Evolutionary conservation across 2,888 invertebrate species (phyloP).

Genomic region (Dione juno): DNA sequence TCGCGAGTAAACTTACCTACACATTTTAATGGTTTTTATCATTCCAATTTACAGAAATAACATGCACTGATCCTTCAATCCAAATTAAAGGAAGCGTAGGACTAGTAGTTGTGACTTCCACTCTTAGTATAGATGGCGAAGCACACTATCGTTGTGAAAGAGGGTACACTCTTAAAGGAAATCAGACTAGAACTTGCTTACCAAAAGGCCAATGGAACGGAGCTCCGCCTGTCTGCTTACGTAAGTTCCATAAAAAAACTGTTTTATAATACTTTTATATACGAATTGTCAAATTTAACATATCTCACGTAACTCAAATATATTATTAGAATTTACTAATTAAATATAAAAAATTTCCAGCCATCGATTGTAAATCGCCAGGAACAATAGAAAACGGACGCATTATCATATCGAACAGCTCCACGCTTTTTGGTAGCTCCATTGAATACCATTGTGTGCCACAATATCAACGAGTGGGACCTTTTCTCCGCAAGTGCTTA

Average conservation of each 20-base stretch:
- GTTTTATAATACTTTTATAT: too few species aligned
- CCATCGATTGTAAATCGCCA: conserved; percentile 93
- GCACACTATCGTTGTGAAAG: conserved; percentile 92
- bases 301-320: too few species aligned
- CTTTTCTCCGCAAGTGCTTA: conserved; percentile 91
- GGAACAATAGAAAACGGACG: conserved; percentile 92
- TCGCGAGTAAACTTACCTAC: too few species aligned
- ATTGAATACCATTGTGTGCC: conserved; percentile 96
- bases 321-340: conserved; percentile 15
- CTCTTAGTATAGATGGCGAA: conserved; percentile 89
- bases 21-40: background rate
- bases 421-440: conserved; percentile 91
- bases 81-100: conserved; percentile 80
- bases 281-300: too few species aligned
- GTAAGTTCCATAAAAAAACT: conserved; percentile 80
- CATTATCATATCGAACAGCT: conserved; percentile 92
- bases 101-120: conserved; percentile 83
- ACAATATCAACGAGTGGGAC: conserved; percentile 91
- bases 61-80: conserved; percentile 88
- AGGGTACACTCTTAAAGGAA: conserved; percentile 91
- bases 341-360: conserved; percentile 73
- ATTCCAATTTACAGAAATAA: conserved; percentile 85
- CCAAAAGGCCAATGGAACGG: conserved; percentile 93
- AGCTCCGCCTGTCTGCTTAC: conserved; percentile 89
- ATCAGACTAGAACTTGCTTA: conserved; percentile 89